Base-by-base conservation (phyloP, 1,140 invertebrate species). In the Nymphalis io region DNA sequence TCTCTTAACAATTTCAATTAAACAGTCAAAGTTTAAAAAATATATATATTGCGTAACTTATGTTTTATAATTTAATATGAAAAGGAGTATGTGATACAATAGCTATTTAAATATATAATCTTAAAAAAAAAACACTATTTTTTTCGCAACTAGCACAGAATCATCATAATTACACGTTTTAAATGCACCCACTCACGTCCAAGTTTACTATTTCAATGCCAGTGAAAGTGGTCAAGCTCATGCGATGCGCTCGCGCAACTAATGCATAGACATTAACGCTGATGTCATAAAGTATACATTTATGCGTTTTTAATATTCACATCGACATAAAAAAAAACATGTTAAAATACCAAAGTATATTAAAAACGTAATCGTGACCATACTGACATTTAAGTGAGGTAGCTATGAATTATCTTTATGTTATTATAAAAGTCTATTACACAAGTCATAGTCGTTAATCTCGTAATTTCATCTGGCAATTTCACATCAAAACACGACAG, bases 171-270 rank as follows among this genome's bases (percentile, higher is more conserved):
- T 27, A 55, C 23, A 13, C 51, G 51, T 55, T 55, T 55, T 55
- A 55, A 55, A 55, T 55, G 20, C 51, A 55, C 51, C 51, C 51
- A 55, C 51, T 55, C 39, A 44, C 69, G 73, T 74, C 73, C 76
- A 71, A 71, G 69, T 71, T 71, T 71, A 71, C 69, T 71, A 62
- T 69, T 72, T 78, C 81, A 79, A 83, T 79, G 82, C 73, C 80
- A 86, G 84, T 82, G 84, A 88, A 88, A 88, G 84, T 86, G 80
- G 80, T 76, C 72, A 64, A 64, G 69, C 62, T 51, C 60, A 51
- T 60, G 33, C 69, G 69, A 71, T 69, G 60, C 65, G 68, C 60
- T 60, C 48, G 74, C 73, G 78, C 68, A 70, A 62, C 61, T 63
- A 63, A 64, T 53, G 62, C 62, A 42, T 27, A 64, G 48, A 51